Conservation (phyloP, 2,888 invertebrate genomes). For the Lithophane semibrunnea region DNA sequence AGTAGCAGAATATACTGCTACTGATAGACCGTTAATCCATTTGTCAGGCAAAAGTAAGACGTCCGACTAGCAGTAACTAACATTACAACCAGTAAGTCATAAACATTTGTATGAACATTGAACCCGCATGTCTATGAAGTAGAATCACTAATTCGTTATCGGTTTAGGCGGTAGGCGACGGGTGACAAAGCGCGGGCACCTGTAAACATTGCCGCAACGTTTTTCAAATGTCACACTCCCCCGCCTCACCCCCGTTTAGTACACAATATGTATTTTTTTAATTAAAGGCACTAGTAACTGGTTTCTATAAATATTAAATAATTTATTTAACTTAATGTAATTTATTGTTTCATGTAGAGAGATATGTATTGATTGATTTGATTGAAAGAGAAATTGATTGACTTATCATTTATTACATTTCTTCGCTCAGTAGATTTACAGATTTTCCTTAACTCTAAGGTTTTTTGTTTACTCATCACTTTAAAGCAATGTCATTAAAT, state of each 20-base stretch:
- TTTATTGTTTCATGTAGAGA: neutral
- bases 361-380: neutral
- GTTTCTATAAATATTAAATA: neutral
- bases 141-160: slow-evolving; percentile 58
- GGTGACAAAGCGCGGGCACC: slow-evolving; percentile 78
- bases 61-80: neutral
- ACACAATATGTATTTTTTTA: neutral
- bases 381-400: neutral
- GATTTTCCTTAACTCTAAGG: too few species aligned
- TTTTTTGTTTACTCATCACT: neutral
- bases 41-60: neutral
- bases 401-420: neutral
- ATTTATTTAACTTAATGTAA: neutral
- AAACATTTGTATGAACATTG: neutral
- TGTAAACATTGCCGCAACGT: slow-evolving; percentile 74
- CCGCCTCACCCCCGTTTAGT: neutral
- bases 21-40: neutral
- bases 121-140: slow-evolving; percentile 23
- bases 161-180: slow-evolving; percentile 73
- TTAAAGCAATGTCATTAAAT: neutral
- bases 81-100: neutral
- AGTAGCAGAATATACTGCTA: neutral
- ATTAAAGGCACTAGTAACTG: neutral
- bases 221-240: slow-evolving; percentile 73
- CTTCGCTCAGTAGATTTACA: neutral